Conservation (phyloP, 1,140 invertebrate species). For the Sipha flava region DNA sequence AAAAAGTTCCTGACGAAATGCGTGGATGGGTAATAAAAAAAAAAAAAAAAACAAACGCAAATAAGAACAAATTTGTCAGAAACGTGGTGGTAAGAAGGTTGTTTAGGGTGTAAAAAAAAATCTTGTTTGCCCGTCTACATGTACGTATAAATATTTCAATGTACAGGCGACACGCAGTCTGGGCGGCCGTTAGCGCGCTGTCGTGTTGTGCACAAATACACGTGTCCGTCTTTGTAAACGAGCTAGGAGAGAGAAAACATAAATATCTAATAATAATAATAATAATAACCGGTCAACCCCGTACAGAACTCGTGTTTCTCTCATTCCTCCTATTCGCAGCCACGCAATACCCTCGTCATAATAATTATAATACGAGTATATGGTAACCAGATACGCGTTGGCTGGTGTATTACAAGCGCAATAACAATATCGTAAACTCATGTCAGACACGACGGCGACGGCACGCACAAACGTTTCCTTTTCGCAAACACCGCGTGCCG, state of each 20-base stretch:
- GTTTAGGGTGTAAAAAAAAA: neutral
- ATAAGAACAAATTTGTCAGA: neutral
- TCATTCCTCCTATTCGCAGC: neutral
- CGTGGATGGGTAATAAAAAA: neutral
- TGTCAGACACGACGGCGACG: conserved; percentile 27
- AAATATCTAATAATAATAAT: neutral
- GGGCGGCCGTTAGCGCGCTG: neutral
- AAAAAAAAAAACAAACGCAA: neutral
- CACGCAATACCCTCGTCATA: no score
- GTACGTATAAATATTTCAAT: neutral
- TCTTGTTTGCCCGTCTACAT: no score
- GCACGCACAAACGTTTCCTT: conserved; percentile 30
- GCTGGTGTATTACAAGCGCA: conserved; percentile 15
- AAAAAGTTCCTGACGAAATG: neutral
- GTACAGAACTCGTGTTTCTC: neutral
- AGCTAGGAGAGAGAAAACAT: neutral
- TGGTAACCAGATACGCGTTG: conserved; percentile 24
- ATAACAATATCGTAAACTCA: conserved; percentile 23
- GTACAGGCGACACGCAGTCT: conserved; percentile 19
- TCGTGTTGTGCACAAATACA: neutral
- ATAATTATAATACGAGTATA: neutral
- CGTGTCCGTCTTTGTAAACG: neutral
- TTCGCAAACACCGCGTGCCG: neutral
- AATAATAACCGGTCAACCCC: neutral
- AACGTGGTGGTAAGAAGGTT: neutral